Evolutionary conservation across 1,140 invertebrate genomes (phyloP).

Genomic region (silkworm (Bombyx mori)): ASM3026992v2 NC_085111.1:12243501-12244000

Average conservation of each 20-base stretch:
- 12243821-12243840: no score
- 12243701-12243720: constrained; percentile 96
- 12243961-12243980: no score
- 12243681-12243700: constrained; percentile 83
- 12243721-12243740: constrained; percentile 86
- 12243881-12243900: no score
- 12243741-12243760: constrained; percentile 62
- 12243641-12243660: constrained; percentile 83
- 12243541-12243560: constrained; percentile 72
- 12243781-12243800: neutral
- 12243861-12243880: no score
- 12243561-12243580: constrained; percentile 87
- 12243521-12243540: constrained; percentile 58
- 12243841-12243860: no score
- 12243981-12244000: no score
- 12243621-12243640: constrained; percentile 82
- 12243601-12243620: constrained; percentile 79
- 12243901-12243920: no score
- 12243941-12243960: no score
- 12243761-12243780: neutral
- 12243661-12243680: constrained; percentile 83
- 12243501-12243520: constrained; percentile 76
- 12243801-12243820: no score
- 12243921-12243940: no score
- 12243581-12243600: constrained; percentile 92